A percentile compares a stretch with the other conserved stretches of the same genome.
Conservation (phyloP, 1,140 invertebrate genomes). For the Drosophila mayri region DNA sequence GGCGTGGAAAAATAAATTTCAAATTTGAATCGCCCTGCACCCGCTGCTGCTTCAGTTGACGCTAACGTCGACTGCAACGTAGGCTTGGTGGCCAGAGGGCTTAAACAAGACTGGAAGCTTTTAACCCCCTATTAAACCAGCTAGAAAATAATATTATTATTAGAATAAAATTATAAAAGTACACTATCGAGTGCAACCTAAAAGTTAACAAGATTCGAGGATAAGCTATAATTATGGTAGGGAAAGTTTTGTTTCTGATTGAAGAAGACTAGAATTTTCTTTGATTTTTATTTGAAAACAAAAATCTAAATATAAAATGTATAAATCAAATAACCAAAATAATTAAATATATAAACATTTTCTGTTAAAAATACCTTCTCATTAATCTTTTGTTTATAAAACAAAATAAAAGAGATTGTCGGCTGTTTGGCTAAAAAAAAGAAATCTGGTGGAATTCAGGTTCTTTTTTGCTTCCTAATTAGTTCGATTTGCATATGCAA, state of each 20-base stretch:
- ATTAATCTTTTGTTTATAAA: background rate
- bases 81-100: conserved; percentile 2
- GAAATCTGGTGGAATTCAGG: background rate
- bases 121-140: background rate
- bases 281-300: too few species aligned
- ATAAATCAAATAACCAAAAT: background rate
- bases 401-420: conserved; percentile 7
- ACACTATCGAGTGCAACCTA: background rate
- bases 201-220: background rate
- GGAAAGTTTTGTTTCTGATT: too few species aligned
- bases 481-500: conserved; percentile 42
- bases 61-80: conserved; percentile 24
- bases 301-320: too few species aligned
- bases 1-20: conserved; percentile 29
- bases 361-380: too few species aligned
- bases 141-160: background rate
- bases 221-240: background rate
- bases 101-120: conserved; percentile 28
- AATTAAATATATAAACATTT: too few species aligned
- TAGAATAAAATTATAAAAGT: background rate
- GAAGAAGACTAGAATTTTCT: too few species aligned
- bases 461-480: conserved; percentile 22
- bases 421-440: background rate
- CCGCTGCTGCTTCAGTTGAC: conserved; percentile 17
- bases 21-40: conserved; percentile 30